Evolutionary conservation across 2,797 vertebrate species (phyloP), one percentile per base, ranked within the genome.

Genomic region (Microtus obscurus): DNA sequence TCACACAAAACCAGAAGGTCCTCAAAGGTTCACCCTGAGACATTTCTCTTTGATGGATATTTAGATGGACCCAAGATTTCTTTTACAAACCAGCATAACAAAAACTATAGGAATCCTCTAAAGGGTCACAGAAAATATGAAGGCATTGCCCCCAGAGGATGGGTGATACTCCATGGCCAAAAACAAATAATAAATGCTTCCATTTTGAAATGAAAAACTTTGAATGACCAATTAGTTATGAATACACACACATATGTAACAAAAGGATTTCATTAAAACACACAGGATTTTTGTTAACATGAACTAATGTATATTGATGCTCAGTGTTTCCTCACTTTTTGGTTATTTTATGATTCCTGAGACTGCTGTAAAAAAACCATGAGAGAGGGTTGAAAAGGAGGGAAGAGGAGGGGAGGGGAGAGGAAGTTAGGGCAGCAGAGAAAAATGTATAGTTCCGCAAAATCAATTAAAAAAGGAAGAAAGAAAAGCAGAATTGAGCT

Each of bases 1-100:
- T 74, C 51, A 83, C 59, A 45, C 10, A 45, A 77, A 77, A 77
- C 8, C 73, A 61, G 43, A 87, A 92, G 61, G 73, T 11, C 13
- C 23, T 23, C 61, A 61, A 45, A 80, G 63, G 53, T 34, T 90
- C 37, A 25, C 56, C 23, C n/a, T 43, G 63, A 81, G 45, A 77
- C 59, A 69, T 51, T 87, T 91, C 61, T 94, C 40, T 63, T 34
- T 74, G 48, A 71, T 89, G 73, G 90, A 53, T 90, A 71, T 89
- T 67, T n/a, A 91, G 61, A 65, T 87, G 31, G 14, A 61, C 69
- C 9, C 6, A 34, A n/a, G 76, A 34, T 45, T 82, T 90, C 51
- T 92, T 97, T 90, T 51, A 96, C 67, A 59, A 56, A 63, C 63
- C 29, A 74, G 19, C 34, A 69, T 31, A 91, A 71, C 48, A 69